Evolutionary conservation across 1,140 invertebrate genomes (phyloP).

Genomic region (Phenacoccus solenopsis): DNA sequence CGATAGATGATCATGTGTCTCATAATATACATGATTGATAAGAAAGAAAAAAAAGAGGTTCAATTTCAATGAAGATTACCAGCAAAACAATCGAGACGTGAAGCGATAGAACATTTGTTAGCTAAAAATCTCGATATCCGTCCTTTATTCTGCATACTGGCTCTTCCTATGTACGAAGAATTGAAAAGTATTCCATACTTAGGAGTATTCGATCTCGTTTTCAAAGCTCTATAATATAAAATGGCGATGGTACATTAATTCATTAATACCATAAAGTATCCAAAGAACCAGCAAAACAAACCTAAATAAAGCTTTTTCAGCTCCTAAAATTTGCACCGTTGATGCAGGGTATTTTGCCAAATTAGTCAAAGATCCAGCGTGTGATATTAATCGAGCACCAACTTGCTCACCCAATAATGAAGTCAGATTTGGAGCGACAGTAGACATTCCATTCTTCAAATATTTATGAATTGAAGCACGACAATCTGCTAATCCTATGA

Average conservation of each 20-base stretch:
- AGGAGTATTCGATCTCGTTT: conserved; percentile 94
- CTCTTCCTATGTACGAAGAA: conserved; percentile 80
- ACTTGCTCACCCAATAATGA: conserved; percentile 91
- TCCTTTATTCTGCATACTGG: conserved; percentile 80
- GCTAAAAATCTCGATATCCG: conserved; percentile 62
- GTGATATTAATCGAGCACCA: conserved; percentile 87
- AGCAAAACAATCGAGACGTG: conserved; percentile 91
- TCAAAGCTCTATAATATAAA: conserved; percentile 74
- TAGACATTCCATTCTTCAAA: conserved; percentile 91
- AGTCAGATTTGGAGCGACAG: conserved; percentile 94
- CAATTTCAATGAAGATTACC: conserved; percentile 36
- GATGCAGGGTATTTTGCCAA: conserved; percentile 97
- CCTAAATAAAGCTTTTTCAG: conserved; percentile 90
- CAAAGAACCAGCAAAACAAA: conserved; percentile 3
- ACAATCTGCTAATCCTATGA: conserved; percentile 81
- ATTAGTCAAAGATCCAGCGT: conserved; percentile 90
- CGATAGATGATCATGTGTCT: neutral
- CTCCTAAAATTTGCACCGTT: conserved; percentile 94
- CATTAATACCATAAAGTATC: too few species aligned
- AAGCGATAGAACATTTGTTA: conserved; percentile 97
- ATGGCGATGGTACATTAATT: too few species aligned
- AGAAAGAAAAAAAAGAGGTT: too few species aligned
- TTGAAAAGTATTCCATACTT: conserved; percentile 99
- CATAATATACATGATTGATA: neutral
- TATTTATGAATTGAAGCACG: conserved; percentile 75